These are phyloP conservation scores for Corydoras maculifer DNA, from an alignment of 2,113 vertebrate genomes.

Conservation along the genomic window DNA sequence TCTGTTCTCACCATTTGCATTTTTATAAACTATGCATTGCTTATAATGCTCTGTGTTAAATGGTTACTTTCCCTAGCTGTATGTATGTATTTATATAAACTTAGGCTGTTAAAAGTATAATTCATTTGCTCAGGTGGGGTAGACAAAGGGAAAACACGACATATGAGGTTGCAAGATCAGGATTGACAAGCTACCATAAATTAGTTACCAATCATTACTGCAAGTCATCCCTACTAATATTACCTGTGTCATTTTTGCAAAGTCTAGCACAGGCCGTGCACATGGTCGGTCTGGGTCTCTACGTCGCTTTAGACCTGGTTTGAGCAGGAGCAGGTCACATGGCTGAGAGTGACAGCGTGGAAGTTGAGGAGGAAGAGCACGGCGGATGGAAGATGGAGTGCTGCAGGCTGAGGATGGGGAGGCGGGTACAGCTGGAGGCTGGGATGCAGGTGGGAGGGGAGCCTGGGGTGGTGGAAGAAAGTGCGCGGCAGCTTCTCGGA, in stretches of 20 bases:
- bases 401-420: slow-evolving; percentile 77
- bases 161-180: too few species aligned
- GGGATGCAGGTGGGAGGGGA: slow-evolving; percentile 63
- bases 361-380: slow-evolving; percentile 70
- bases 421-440: slow-evolving; percentile 57
- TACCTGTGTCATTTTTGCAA: slow-evolving; percentile 82
- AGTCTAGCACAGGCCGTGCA: slow-evolving; percentile 75
- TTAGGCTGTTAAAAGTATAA: too few species aligned
- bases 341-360: slow-evolving; percentile 88
- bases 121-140: too few species aligned
- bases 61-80: too few species aligned
- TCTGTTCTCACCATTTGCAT: too few species aligned
- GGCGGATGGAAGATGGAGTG: slow-evolving; percentile 72
- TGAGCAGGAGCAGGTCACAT: slow-evolving; percentile 76
- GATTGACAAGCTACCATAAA: too few species aligned
- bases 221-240: not conserved
- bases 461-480: slow-evolving; percentile 63
- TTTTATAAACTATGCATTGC: too few species aligned
- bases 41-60: too few species aligned
- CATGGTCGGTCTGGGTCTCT: slow-evolving; percentile 75
- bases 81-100: too few species aligned
- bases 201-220: too few species aligned
- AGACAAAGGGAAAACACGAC: too few species aligned
- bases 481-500: slow-evolving; percentile 64
- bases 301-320: slow-evolving; percentile 75